A percentile compares a stretch with the other conserved stretches of the same genome.
Evolutionary conservation across 1,140 invertebrate genomes (phyloP).

Genomic region (Bombus fervidus): DNA sequence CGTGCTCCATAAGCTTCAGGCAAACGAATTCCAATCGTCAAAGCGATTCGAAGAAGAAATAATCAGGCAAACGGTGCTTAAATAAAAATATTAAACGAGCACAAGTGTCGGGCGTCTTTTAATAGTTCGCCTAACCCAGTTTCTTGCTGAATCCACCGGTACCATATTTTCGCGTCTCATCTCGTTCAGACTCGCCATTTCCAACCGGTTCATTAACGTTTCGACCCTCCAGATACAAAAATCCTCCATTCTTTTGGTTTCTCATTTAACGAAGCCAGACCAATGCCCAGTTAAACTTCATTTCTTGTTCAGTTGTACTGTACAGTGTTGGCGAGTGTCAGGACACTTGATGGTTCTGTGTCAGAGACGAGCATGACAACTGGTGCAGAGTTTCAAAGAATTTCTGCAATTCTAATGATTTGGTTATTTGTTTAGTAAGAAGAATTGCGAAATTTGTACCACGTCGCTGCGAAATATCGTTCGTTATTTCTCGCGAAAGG

Average conservation of each 20-base stretch:
- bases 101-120: slow-evolving; percentile 36
- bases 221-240: neutral
- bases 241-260: neutral
- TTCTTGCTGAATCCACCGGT: slow-evolving; percentile 4
- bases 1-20: neutral
- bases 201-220: neutral
- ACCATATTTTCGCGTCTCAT: neutral
- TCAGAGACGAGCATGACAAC: no score
- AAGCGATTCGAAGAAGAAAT: slow-evolving; percentile 5
- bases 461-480: no score
- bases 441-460: no score
- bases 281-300: no score
- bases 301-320: no score
- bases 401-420: no score
- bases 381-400: no score
- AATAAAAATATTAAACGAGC: slow-evolving; percentile 46
- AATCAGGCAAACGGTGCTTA: neutral
- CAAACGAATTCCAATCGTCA: neutral
- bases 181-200: neutral
- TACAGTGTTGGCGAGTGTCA: no score
- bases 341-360: no score
- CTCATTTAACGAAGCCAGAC: no score
- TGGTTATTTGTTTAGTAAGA: no score
- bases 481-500: no score
- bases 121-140: slow-evolving; percentile 60